Base-by-base conservation (phyloP, 2,888 invertebrate species). In the Campopleginae sp. region DNA sequence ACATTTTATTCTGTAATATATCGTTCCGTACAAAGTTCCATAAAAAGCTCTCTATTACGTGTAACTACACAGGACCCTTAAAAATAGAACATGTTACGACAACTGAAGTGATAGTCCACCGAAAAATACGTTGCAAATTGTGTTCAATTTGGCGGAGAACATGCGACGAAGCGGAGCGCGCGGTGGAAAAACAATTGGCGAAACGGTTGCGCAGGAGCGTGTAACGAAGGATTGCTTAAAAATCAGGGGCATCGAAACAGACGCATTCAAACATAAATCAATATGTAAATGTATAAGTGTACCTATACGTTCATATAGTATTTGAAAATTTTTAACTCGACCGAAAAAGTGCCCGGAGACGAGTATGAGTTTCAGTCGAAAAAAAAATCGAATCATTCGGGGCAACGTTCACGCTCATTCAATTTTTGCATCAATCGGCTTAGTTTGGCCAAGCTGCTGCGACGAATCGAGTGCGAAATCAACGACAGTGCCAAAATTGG, bases 181-280 rank as follows among this genome's bases (percentile, higher is more conserved):
- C 19, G 72, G 63, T 75, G 51, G 68, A 79, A 79, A 84, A 84
- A 84, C 75, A 58, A 71, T 84, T 80, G 42, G 63, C 70, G 33
- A 61, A 75, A 63, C 63, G 75, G 31, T 44, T 54, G 38, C 17
- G 23, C 63, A 51, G 70, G 80, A 84, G 65, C 58, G 63, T 63
- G 44, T 17, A 46, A 75, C 27, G 42, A 23, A 61, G 14, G 61
- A 48, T n/a, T 44, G 63, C 33, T 33, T 38, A 75, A 48, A 33
- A 38, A 54, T 31, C 33, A 58, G 71, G 17, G 38, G 31, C 42
- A 72, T 14, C 23, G 10, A 12, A 23, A 23, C 23, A 12, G 12
- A 54, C 23, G 5, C 27, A 58, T 5, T 3, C 6, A 42, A 38
- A 66, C 27, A 68, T 27, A 4, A 23, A 14, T 33, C 0, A 14